phyloP scores from a whole-genome alignment of 1,140 invertebrate species.

The Pogonus chalceus region DNA sequence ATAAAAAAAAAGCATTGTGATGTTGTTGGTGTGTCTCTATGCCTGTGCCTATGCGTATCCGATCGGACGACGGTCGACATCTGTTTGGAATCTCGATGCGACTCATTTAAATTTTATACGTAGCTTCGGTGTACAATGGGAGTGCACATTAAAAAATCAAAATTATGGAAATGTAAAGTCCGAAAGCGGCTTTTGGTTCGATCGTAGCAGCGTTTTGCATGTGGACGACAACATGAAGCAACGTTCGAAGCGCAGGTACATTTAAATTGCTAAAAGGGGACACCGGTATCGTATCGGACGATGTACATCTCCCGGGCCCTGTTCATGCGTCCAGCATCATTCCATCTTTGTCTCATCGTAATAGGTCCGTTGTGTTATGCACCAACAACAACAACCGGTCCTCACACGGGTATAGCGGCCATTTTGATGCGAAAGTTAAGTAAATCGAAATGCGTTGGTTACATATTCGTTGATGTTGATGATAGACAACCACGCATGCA shows the following conservation, averaged over 20 bases:
- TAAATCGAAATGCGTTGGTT: not conserved
- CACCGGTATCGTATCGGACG: not conserved
- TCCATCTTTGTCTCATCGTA: not conserved
- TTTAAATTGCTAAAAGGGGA: conserved; percentile 37
- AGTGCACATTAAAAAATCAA: conserved; percentile 24
- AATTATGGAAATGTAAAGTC: conserved; percentile 34
- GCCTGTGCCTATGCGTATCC: conserved; percentile 10
- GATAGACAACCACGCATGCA: conserved; percentile 3
- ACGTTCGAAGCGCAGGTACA: conserved; percentile 28
- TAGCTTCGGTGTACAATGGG: not conserved
- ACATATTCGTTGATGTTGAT: not conserved
- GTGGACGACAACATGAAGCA: conserved; percentile 12
- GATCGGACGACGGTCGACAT: not conserved
- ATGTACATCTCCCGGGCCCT: not conserved
- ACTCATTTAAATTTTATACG: not conserved
- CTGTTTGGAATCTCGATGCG: not conserved
- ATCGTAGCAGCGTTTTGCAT: not conserved
- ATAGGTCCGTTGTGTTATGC: not conserved
- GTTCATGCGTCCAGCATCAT: not conserved
- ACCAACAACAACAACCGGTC: conserved; percentile 26
- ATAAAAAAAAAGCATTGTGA: not conserved
- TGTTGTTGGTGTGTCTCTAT: not conserved
- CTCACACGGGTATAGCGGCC: conserved; percentile 25
- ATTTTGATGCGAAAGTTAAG: conserved; percentile 25
- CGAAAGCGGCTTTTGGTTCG: not conserved